phyloP scores from a whole-genome alignment of 2,888 invertebrate species.

The Eristalis arbustorum region DNA sequence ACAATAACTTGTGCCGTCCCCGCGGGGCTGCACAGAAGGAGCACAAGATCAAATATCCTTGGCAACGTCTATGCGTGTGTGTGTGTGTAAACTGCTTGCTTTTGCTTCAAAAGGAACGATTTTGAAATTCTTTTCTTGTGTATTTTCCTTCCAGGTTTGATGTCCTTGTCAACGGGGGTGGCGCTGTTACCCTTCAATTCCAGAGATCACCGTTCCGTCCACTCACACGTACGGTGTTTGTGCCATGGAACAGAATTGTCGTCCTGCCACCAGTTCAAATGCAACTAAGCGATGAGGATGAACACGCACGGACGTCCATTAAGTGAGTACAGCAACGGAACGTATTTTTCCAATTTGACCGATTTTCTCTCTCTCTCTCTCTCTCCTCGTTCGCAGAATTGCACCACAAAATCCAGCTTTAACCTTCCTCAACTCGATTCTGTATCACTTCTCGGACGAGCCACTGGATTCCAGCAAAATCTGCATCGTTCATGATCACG shows the following conservation, averaged over 20 bases:
- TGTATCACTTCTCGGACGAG: slow-evolving; percentile 79
- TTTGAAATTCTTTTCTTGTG: slow-evolving; percentile 12
- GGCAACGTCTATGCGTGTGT: background rate
- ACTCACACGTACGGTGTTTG: slow-evolving; percentile 92
- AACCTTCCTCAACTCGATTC: slow-evolving; percentile 80
- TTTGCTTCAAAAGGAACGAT: background rate
- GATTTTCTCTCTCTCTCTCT: slow-evolving; percentile 18
- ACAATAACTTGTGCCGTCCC: slow-evolving; percentile 46
- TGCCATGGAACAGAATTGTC: slow-evolving; percentile 98
- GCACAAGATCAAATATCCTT: background rate
- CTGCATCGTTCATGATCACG: slow-evolving; percentile 93
- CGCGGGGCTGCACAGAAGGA: background rate
- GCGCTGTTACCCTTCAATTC: slow-evolving; percentile 97
- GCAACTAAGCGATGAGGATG: slow-evolving; percentile 89
- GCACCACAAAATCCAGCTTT: slow-evolving; percentile 79
- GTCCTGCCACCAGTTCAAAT: slow-evolving; percentile 93
- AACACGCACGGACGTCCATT: slow-evolving; percentile 79
- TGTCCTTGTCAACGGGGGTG: slow-evolving; percentile 98
- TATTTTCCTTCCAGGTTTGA: slow-evolving; percentile 89
- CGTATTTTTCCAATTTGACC: background rate
- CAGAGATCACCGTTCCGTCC: slow-evolving; percentile 96
- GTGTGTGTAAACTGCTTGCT: background rate
- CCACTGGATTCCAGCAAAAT: slow-evolving; percentile 82
- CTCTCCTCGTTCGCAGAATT: slow-evolving; percentile 73
- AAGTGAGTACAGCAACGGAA: slow-evolving; percentile 75